Base-by-base conservation (phyloP, 2,888 invertebrate species). In the Pollenia amentaria region DNA sequence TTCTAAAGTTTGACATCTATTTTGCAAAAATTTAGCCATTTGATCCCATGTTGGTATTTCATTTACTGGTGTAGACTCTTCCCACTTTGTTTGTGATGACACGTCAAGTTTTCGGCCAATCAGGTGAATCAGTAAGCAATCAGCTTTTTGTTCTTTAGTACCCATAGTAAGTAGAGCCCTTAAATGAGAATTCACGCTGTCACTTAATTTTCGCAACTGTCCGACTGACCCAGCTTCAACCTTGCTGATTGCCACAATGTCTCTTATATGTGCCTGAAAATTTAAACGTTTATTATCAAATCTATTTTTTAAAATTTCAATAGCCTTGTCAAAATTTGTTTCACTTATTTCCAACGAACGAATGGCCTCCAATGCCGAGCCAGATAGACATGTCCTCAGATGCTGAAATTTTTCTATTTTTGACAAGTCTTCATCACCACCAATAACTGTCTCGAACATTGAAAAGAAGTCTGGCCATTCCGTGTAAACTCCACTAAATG, bases 361-460 rank as follows among this genome's bases (percentile, higher is more conserved):
- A 65, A 88, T 78, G 0, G 82, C 57, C 53, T 88, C 81, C 53
- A 86, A 53, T 9, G 84, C 78, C 18, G 60, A 3, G 21, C 79
- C 80, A 18, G 51, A 38, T 16, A 85, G 38, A 48, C 65, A 73
- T 12, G 81, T 67, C 10, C 78, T 82, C 10, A 87, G 53, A 46
- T 88, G 75, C 60, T 87, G 85, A 57, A 87, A 78, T 65, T 87
- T 87, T 87, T 79, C 82, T 46, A 84, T 84, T 69, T 80, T 84
- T 3, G 70, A 57, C 40, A 87, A 51, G 2, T 84, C 76, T 0
- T 48, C 16, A 69, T 85, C 72, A 42, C 38, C 62, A 9, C 62
- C 70, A 57, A 85, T 46, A 18, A 88, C 79, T 18, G 82, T 79
- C 44, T 51, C 69, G n/a, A 84, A 88, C 86, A 87, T 86, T 12